Conservation (phyloP, 1,140 invertebrate genomes). For the Dendroctonus valens region DNA sequence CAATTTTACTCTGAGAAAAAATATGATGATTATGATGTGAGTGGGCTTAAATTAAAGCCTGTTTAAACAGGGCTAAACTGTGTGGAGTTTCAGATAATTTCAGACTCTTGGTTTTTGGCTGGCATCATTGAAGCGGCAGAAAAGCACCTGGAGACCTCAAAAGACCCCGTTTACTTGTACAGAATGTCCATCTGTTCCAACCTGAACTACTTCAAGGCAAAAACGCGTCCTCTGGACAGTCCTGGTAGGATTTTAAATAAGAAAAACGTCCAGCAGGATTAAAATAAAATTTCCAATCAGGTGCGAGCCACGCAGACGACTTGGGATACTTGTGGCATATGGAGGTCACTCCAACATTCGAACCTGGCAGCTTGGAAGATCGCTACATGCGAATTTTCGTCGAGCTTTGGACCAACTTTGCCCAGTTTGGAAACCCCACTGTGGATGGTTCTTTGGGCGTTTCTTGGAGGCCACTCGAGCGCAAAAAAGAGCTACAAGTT, state of each 20-base stretch:
- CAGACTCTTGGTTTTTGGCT: conserved; percentile 19
- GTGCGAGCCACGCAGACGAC: conserved; percentile 62
- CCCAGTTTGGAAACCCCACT: conserved; percentile 15
- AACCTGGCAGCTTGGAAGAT: conserved; percentile 41
- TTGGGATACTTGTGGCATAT: conserved; percentile 61
- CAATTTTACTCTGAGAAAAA: conserved; percentile 15
- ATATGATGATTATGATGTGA: conserved; percentile 16
- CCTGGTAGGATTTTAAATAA: neutral
- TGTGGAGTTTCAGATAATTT: conserved; percentile 11
- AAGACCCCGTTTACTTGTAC: conserved; percentile 21
- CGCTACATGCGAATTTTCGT: conserved; percentile 35
- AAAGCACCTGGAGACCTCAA: neutral
- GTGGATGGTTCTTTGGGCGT: neutral
- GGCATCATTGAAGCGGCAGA: conserved; percentile 12
- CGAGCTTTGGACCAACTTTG: conserved; percentile 43
- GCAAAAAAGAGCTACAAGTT: conserved; percentile 4
- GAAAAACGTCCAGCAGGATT: too few species aligned
- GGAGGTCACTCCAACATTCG: conserved; percentile 48
- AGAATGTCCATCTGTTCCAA: conserved; percentile 15
- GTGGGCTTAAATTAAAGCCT: neutral
- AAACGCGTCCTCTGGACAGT: neutral
- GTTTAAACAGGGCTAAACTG: neutral
- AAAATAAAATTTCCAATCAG: conserved; percentile 42
- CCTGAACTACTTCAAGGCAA: conserved; percentile 18
- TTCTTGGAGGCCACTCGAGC: conserved; percentile 15